Evolutionary conservation across 2,113 vertebrate genomes (phyloP).

Genomic region (Rhadina sibilatrix): DNA sequence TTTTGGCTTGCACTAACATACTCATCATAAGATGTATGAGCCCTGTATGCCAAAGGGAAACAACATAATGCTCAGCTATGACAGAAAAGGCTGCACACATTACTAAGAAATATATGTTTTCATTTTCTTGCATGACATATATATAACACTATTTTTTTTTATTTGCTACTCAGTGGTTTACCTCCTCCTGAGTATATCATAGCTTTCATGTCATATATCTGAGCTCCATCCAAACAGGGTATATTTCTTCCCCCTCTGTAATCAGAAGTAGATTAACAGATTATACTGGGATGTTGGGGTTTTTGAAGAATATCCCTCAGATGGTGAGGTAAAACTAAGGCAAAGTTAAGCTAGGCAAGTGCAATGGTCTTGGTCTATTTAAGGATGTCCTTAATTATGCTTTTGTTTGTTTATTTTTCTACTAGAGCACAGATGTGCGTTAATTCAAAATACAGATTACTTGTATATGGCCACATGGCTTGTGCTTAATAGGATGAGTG

Average conservation of each 20-base stretch:
- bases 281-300: not conserved
- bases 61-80: not conserved
- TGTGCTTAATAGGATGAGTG: not conserved
- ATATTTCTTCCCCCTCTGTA: not conserved
- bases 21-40: not conserved
- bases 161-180: not conserved
- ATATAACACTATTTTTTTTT: not conserved
- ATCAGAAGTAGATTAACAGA: not conserved
- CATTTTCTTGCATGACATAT: not conserved
- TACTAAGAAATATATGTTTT: not conserved
- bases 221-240: not conserved
- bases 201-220: not conserved
- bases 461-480: not conserved
- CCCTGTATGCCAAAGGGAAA: not conserved
- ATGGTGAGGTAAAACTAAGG: not conserved
- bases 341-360: not conserved
- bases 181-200: not conserved
- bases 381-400: not conserved
- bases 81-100: not conserved
- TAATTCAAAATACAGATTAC: not conserved
- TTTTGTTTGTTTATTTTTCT: not conserved
- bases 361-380: not conserved
- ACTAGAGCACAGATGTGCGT: not conserved
- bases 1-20: not conserved
- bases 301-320: not conserved